Evolutionary conservation across 2,888 invertebrate species (phyloP).

Genomic region (Merodon equestris): DNA sequence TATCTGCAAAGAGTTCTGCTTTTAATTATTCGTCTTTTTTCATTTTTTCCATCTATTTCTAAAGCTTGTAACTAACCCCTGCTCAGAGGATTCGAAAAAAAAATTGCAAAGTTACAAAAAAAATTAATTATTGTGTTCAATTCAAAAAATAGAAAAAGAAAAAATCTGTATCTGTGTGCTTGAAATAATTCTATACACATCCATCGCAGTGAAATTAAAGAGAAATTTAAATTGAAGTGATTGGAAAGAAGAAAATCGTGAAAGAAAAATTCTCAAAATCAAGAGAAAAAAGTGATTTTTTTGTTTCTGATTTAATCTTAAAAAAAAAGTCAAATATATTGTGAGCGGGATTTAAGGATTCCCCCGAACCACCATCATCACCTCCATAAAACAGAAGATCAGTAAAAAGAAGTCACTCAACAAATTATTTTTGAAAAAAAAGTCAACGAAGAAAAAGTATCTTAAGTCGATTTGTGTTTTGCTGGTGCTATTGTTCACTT

Average conservation of each 20-base stretch:
- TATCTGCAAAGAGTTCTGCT: slow-evolving; percentile 34
- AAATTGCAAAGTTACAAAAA: slow-evolving; percentile 8
- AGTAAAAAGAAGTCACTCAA: no score
- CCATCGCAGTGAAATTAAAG: slow-evolving; percentile 24
- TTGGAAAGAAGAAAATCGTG: slow-evolving; percentile 12
- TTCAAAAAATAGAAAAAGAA: slow-evolving; percentile 5
- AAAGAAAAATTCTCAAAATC: slow-evolving; percentile 24
- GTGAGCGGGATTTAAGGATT: no score
- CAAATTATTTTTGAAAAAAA: no score
- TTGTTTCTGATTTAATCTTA: background rate
- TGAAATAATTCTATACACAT: slow-evolving; percentile 17
- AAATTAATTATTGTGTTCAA: background rate
- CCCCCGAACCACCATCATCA: background rate
- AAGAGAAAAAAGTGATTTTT: slow-evolving; percentile 15
- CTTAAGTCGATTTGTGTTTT: slow-evolving; percentile 52
- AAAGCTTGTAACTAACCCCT: slow-evolving; percentile 28
- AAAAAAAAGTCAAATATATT: no score
- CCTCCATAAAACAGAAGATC: no score
- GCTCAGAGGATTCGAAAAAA: background rate
- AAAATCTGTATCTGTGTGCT: background rate
- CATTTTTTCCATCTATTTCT: slow-evolving; percentile 1
- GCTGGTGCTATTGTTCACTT: slow-evolving; percentile 65
- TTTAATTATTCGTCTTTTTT: slow-evolving; percentile 1
- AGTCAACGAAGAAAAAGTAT: background rate
- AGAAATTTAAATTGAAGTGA: slow-evolving; percentile 12